Evolutionary conservation across 2,797 vertebrate species (phyloP), one percentile per base, ranked within the genome.

Genomic region (Etheostoma nigrum): DNA sequence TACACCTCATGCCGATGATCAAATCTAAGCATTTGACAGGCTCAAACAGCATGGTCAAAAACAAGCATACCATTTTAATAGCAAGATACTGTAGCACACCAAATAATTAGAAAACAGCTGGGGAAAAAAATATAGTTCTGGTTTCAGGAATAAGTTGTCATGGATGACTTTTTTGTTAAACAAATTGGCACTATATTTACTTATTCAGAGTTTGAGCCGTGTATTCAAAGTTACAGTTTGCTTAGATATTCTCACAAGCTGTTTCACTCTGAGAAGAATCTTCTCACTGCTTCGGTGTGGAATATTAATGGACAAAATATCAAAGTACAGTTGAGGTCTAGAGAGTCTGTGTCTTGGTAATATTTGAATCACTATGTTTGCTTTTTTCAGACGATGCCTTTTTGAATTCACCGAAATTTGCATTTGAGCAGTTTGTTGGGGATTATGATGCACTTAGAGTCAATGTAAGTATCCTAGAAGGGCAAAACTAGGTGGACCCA

Each of bases 311-410:
- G 51, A 25, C 19, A 19, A 57, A 83, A 79, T 79, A 65, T 66
- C 61, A 78, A 68, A 82, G 67, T 62, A 57, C 59, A 61, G 25
- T 49, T 44, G 58, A 69, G 63, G 36, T 60, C 55, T 74, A 40
- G 64, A 60, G 51, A 85, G 49, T 70, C 49, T 68, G 65, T 51
- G 36, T 58, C 62, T 68, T 73, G 69, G 52, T 81, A 52, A 77
- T 64, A 65, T 79, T 74, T 81, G 63, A 78, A 84, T 86, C 66
- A 80, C 84, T 81, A 77, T 30, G 60, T 71, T 58, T 83, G 69
- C 63, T 63, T 74, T 78, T 84, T 83, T 70, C 64, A 81, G 57
- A 83, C 64, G 73, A 87, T 70, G 61, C 30, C 18, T 45, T 78
- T 80, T 67, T 47, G 42, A 40, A 57, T 67, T 72, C 48, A 47